phyloP scores from a whole-genome alignment of 2,113 vertebrate genomes.

The Periophthalmus modestus region DNA sequence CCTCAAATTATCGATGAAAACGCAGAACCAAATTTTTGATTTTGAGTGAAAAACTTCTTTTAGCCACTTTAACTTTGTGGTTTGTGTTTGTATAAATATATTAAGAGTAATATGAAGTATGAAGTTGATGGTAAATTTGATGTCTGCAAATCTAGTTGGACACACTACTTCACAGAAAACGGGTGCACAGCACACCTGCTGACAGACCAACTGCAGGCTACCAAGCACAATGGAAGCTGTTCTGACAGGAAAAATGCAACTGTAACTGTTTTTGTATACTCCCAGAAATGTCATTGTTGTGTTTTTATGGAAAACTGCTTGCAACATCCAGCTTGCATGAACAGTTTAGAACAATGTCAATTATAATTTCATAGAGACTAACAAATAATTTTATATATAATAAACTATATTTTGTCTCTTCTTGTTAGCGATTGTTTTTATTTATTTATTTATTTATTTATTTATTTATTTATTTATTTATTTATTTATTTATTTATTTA shows the following conservation, averaged over 20 bases:
- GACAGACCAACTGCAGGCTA: conserved; percentile 55
- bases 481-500: conserved; percentile 6
- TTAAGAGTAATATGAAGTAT: conserved; percentile 12
- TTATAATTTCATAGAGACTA: background rate
- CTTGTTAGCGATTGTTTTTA: background rate
- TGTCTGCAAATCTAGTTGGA: conserved; percentile 11
- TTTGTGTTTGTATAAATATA: conserved; percentile 8
- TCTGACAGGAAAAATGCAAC: background rate
- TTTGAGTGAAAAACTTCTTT: conserved; percentile 30
- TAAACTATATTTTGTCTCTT: background rate
- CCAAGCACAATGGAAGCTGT: conserved; percentile 1
- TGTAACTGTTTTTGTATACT: too few relatives aligned
- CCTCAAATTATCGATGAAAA: conserved; percentile 35
- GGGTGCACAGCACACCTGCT: conserved; percentile 40
- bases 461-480: conserved; percentile 5
- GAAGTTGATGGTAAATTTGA: conserved; percentile 14
- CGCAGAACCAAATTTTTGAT: conserved; percentile 37
- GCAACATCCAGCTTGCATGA: background rate
- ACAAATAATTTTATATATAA: background rate
- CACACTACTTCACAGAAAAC: conserved; percentile 18
- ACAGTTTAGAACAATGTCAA: background rate
- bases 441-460: background rate
- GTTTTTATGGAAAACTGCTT: background rate
- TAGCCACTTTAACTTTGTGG: conserved; percentile 4
- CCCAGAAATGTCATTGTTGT: background rate